Base-by-base conservation (phyloP, 2,797 vertebrate species). In the Gallinago stenura region DNA sequence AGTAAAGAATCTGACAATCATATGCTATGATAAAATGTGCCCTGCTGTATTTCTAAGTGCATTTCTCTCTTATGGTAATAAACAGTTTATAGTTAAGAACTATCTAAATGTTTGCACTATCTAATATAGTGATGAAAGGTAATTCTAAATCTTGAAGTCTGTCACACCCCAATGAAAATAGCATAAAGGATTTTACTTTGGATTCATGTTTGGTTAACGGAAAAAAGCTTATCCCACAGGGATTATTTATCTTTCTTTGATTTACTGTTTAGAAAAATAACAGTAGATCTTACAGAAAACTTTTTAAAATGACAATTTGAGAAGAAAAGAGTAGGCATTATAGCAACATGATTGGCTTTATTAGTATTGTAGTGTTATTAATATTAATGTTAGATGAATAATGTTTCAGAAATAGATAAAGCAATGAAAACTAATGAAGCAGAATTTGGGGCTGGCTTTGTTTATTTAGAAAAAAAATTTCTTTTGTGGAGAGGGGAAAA, bases 21-120 rank as follows among this genome's bases (percentile, higher is more conserved):
- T 80, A 73, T 53, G 57, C 65, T 94, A 83, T 92, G 83, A 94
- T 93, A 93, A 94, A 96, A 66, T 89, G 84, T 91, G 58, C 58
- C 83, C 88, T 97, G 92, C 86, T 96, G 57, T 95, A 75, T 96
- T 95, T 96, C 96, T 95, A 90, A 97, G 92, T 92, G 94, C 83
- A 66, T 96, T 96, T 97, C 88, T 94, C 35, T 91, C 81, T 93
- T 91, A 86, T 48, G 69, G 69, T 96, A 95, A 94, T 97, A 97
- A 97, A 97, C 96, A 97, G 82, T 95, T 97, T 97, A 96, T 62
- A 95, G 87, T 93, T 95, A 83, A 56, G 78, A 83, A 31, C 85
- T 91, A 96, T 92, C 78, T 94, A 78, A 92, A 93, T 95, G 94
- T 97, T 97, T 96, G 85, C 83, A 71, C 71, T 96, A 84, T 87